phyloP scores from a whole-genome alignment of 2,113 vertebrate species.

The Pampusana beccarii region DNA sequence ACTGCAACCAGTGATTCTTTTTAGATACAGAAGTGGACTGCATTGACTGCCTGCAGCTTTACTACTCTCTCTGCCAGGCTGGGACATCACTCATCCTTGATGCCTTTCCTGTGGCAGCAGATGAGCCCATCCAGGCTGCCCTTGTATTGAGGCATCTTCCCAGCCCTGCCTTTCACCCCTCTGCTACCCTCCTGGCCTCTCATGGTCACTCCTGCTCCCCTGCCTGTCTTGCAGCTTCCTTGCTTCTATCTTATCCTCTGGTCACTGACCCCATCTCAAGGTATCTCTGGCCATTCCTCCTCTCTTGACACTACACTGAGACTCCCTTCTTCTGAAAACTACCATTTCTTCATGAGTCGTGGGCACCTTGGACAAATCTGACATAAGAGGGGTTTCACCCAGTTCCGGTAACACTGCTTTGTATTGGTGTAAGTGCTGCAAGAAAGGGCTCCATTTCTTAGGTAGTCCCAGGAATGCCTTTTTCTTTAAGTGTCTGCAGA shows the following conservation, averaged over 20 bases:
- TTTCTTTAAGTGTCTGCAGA: not conserved
- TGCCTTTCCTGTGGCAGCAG: not conserved
- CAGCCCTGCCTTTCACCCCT: not conserved
- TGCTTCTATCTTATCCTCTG: not conserved
- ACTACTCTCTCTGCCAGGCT: not conserved
- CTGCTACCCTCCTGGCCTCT: not conserved
- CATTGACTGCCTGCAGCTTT: not conserved
- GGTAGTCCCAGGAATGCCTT: not conserved
- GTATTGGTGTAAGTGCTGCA: accelerated
- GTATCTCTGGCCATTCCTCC: not conserved
- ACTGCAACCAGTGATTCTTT: not conserved
- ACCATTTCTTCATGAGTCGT: not conserved
- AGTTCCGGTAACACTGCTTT: not conserved
- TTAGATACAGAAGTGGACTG: not conserved
- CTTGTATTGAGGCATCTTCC: accelerated
- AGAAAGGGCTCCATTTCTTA: not conserved
- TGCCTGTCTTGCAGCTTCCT: not conserved
- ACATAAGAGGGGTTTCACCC: not conserved
- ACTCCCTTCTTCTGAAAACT: not conserved
- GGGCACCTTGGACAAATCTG: not conserved
- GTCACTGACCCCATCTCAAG: not conserved
- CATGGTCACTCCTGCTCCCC: not conserved
- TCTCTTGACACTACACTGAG: not conserved
- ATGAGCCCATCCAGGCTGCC: not conserved
- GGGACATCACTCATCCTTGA: not conserved